Conservation (phyloP, 2,888 invertebrate genomes). For the Tryphoninae sp. region DNA sequence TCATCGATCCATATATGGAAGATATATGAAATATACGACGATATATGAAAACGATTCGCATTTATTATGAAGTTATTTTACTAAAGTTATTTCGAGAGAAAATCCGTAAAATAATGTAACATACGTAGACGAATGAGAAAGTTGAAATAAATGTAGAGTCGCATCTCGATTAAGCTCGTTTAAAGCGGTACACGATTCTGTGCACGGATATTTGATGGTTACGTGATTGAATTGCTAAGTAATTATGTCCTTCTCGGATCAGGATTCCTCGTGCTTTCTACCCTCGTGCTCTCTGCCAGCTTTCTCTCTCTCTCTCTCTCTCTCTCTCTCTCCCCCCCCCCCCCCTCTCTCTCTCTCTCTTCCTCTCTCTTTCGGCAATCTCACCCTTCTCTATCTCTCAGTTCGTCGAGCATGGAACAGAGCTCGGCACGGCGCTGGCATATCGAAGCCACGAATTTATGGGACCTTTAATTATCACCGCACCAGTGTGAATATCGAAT, state of each 20-base stretch:
- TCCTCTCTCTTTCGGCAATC: neutral
- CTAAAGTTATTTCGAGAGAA: no score
- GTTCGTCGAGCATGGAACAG: conserved; percentile 17
- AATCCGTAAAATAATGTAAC: neutral
- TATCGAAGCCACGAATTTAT: conserved; percentile 63
- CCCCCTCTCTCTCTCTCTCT: neutral
- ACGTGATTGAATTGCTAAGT: conserved; percentile 55
- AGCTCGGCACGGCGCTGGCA: conserved; percentile 47
- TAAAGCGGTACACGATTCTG: neutral
- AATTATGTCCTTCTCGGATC: conserved; percentile 36
- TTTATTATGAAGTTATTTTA: no score
- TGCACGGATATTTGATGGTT: neutral
- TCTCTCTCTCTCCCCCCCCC: no score
- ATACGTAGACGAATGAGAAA: neutral
- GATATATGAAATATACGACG: no score
- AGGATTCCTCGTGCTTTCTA: conserved; percentile 50
- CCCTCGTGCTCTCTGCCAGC: neutral
- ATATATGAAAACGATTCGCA: neutral
- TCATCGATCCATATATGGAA: neutral
- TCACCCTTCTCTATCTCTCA: conserved; percentile 2
- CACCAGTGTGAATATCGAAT: conserved; percentile 61
- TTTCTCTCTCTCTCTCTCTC: neutral
- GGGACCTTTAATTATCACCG: conserved; percentile 64
- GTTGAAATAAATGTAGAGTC: neutral
- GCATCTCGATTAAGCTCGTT: neutral